Base-by-base conservation (phyloP, 2,888 invertebrate species). In the Megamerina dolium region DNA sequence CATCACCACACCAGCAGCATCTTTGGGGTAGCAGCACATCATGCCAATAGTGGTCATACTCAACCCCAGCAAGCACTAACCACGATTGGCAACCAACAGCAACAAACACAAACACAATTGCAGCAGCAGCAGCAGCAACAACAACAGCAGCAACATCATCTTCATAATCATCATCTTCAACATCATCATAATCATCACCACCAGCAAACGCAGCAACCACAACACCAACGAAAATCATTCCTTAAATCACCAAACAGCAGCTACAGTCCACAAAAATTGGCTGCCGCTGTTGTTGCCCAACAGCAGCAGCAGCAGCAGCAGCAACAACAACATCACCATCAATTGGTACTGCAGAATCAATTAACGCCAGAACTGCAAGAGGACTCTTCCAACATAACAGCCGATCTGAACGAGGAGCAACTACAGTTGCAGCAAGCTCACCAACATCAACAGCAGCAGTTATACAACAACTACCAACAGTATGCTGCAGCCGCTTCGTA, bases 391-490 rank as follows among this genome's bases (percentile, higher is more conserved):
- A 65, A 65, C 44, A 66, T 65, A 34, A 65, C 66, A 48, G 58
- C 59, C 52, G 65, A 65, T 51, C 56, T 66, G 34, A 65, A 63
- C 50, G 66, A 65, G 46, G 66, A 65, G 51, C 64, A 65, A 45
- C 59, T 60, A 37, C 52, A 52, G 40, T 39, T 51, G 33, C 56
- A 56, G 27, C 56, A 56, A 30, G 46, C 46, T 2, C 45, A 45
- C 9, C 55, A 56, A 23, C 62, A 62, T 31, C 64, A 63, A 29
- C 65, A 66, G 36, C 64, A 64, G 47, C 63, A 64, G 34, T 57
- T 63, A 46, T 64, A 62, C 53, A 65, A 64, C 51, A 65, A 65
- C 50, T 65, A 65, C 37, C 65, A 65, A 39, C 65, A 65, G 26
- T 65, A 65, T 19, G 64, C 66, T 16, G 64, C 64, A 20, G 64